Conservation (phyloP, 1,140 invertebrate species). For the Asbolus verrucosus region DNA sequence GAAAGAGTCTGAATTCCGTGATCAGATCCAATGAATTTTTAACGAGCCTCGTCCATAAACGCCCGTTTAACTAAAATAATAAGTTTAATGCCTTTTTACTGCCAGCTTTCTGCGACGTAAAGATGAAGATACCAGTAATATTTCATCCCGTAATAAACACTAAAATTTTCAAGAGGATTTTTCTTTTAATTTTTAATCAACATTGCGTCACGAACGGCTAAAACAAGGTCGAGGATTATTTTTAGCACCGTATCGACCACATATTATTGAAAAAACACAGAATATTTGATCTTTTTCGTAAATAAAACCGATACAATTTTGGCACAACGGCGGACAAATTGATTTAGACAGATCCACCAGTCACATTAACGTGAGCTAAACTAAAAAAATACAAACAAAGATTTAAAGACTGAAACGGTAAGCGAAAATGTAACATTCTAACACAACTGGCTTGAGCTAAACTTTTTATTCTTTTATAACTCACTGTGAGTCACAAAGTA, state of each 20-base stretch:
- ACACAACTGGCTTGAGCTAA: too few relatives aligned
- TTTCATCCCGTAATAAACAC: conserved; percentile 8
- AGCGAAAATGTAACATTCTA: too few relatives aligned
- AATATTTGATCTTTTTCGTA: too few relatives aligned
- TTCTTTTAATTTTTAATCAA: conserved; percentile 27
- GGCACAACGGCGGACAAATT: too few relatives aligned
- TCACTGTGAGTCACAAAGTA: too few relatives aligned
- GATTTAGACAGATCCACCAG: too few relatives aligned
- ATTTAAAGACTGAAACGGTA: too few relatives aligned
- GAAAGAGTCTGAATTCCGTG: conserved; percentile 23
- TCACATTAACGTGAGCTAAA: too few relatives aligned
- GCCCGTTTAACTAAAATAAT: conserved; percentile 10
- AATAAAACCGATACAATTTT: too few relatives aligned
- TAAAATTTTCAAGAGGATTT: conserved; percentile 30
- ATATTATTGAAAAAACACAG: conserved; percentile 8
- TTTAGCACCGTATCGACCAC: conserved; percentile 8
- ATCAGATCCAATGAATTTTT: conserved; percentile 28
- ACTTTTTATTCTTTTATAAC: too few relatives aligned
- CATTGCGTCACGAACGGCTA: conserved; percentile 23
- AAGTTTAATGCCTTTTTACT: conserved; percentile 1
- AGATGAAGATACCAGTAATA: conserved; percentile 5
- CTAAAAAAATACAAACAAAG: too few relatives aligned
- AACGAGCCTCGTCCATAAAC: conserved; percentile 17
- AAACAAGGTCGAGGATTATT: conserved; percentile 15
- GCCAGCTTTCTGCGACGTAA: background rate